Base-by-base conservation (phyloP, 2,797 vertebrate genomes). In the Fratercula arctica region DNA sequence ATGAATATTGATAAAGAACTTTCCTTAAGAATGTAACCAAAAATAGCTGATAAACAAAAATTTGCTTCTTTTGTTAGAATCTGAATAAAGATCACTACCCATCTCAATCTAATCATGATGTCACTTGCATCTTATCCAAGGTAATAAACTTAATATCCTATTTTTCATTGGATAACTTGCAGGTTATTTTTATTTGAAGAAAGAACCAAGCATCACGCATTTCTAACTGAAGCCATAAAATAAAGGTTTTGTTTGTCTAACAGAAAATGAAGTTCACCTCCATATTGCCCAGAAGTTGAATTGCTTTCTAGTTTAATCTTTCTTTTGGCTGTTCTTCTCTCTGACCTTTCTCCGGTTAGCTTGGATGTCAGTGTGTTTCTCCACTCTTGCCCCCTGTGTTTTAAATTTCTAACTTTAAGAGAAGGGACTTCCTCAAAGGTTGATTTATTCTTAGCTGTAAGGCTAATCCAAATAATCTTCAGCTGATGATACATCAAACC, bases 31-130 rank as follows among this genome's bases (percentile, higher is more conserved):
- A 92, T 70, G 11, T 77, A 77, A 87, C 51, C 56, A 87, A 89
- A 96, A 95, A 85, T 90, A 93, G 77, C 70, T 87, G 64, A 79
- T 93, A 59, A 79, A 90, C 33, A 63, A 93, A 92, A 90, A 92
- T 68, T 54, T 85, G 53, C 67, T 83, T 83, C 15, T 95, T 92
- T 77, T 89, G 56, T 92, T 96, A 92, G 70, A 92, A 77, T 94
- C 68, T 94, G 64, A 95, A 66, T 93, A 92, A 83, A 83, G 87
- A 80, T 85, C 74, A 59, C 64, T 92, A 61, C 29, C 61, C 56
- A 87, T 83, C 72, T 94, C 68, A 94, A 12, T 93, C 75, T 92
- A 94, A 85, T 96, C 41, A 85, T 94, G 88, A 85, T 91, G 84
- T 92, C 37, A 92, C 77, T 89, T 92, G 45, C 54, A 94, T 87